Base-by-base conservation (phyloP, 2,888 invertebrate species). In the Drosophila pseudotalamancana region DNA sequence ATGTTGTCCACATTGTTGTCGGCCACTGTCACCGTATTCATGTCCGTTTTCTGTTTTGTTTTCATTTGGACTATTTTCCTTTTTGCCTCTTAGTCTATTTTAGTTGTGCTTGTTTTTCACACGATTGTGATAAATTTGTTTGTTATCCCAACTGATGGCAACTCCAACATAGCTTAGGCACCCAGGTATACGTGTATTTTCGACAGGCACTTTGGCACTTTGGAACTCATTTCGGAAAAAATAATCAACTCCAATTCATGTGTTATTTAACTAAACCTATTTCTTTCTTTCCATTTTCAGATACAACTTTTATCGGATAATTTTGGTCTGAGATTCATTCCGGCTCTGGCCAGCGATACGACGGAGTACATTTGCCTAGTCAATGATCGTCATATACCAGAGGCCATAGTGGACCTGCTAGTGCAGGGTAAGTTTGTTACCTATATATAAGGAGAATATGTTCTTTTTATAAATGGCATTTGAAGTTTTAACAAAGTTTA, bases 321-420 rank as follows among this genome's bases (percentile, higher is more conserved):
- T 78, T 95, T 94, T 87, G 93, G 93, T 19, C 92, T 95, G 70
- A 92, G 93, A 72, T 94, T 95, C 87, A 92, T 93, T 81, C 94
- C 95, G 43, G 94, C 94, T 6, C 89, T 92, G 70, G 93, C 94
- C 37, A 92, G 92, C 61, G 95, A 95, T 90, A 94, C 93, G 73
- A 94, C 94, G 35, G 94, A 94, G 85, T 95, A 95, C 88, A 93
- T 93, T 77, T 95, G 95, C 83, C 92, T 95, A 74, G 94, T 95
- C 81, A 95, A 95, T 91, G 94, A 93, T 89, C 92, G 95, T 40
- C 94, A 94, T 59, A 93, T 93, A 88, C 94, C 95, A 12, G 94
- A 95, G 88, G 93, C 93, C 32, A 92, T 95, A 75, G 93, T 94
- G 70, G 93, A 93, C 83, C 93, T 95, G 78, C 92, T 94, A 75